Conservation (phyloP, 2,113 vertebrate species). For the Oxyura jamaicensis region DNA sequence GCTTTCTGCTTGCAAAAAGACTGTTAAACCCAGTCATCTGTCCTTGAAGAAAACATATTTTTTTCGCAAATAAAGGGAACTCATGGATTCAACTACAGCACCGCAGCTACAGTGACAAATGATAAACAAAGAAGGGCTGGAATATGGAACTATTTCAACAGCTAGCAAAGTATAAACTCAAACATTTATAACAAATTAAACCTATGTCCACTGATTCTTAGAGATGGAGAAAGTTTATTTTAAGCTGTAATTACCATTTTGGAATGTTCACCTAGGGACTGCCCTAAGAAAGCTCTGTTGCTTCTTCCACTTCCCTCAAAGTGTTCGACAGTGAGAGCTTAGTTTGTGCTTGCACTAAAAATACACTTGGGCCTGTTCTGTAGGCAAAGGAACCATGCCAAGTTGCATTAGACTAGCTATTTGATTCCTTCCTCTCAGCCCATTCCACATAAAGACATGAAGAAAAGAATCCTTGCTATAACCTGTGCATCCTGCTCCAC, state of each 20-base stretch:
- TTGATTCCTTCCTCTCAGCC: constrained; percentile 67
- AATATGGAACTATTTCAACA: not conserved
- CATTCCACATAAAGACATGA: constrained; percentile 43
- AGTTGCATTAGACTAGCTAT: constrained; percentile 59
- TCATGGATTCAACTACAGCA: not conserved
- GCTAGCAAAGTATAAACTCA: not conserved
- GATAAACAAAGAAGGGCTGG: not conserved
- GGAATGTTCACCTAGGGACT: not conserved
- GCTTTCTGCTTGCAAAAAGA: not conserved
- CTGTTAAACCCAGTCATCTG: not conserved
- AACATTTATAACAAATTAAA: not conserved
- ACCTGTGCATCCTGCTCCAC: not conserved
- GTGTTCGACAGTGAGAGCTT: not conserved
- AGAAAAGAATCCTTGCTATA: constrained; percentile 56
- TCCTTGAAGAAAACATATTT: not conserved
- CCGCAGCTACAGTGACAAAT: not conserved
- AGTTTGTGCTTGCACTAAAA: constrained; percentile 52
- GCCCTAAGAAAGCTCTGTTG: not conserved
- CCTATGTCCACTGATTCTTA: not conserved
- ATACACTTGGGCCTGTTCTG: constrained; percentile 36
- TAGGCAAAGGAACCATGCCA: constrained; percentile 42
- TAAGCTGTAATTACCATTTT: not conserved
- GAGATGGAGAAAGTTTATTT: not conserved
- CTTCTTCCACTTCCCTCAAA: not conserved
- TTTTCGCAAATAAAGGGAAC: not conserved